phyloP scores from a whole-genome alignment of 2,888 invertebrate species.

The Clivina fossor region DNA sequence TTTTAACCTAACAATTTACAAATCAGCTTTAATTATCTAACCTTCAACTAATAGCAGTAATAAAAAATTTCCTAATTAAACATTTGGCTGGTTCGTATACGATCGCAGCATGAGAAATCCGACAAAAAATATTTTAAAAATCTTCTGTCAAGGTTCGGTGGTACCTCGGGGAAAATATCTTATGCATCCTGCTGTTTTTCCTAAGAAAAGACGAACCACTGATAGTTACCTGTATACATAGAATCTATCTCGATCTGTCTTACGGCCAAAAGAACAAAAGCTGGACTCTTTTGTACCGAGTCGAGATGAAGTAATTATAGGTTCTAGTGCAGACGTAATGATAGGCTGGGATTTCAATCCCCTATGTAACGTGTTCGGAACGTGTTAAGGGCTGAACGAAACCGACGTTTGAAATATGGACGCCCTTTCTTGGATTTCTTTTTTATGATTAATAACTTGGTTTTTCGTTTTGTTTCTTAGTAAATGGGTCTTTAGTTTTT shows the following conservation, averaged over 20 bases:
- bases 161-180: neutral
- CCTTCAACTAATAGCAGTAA: neutral
- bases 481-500: neutral
- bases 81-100: too few species aligned
- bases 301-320: too few species aligned
- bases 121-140: slow-evolving; percentile 1
- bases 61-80: neutral
- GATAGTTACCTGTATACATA: neutral
- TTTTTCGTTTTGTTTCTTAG: neutral
- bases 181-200: neutral
- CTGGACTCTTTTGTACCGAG: too few species aligned
- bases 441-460: too few species aligned
- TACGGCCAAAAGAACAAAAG: too few species aligned
- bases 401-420: neutral
- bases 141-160: neutral
- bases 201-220: neutral
- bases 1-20: too few species aligned
- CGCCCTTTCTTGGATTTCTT: neutral
- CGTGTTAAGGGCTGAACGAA: neutral
- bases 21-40: too few species aligned
- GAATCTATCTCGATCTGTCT: too few species aligned
- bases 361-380: neutral
- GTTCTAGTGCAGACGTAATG: too few species aligned
- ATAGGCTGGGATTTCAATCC: too few species aligned
- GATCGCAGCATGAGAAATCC: too few species aligned